Percentiles rank a stretch among this genome's conserved stretches.
These are phyloP conservation scores for Pipra filicauda DNA, from an alignment of 2,113 vertebrate genomes.

Conservation along the genomic window DNA sequence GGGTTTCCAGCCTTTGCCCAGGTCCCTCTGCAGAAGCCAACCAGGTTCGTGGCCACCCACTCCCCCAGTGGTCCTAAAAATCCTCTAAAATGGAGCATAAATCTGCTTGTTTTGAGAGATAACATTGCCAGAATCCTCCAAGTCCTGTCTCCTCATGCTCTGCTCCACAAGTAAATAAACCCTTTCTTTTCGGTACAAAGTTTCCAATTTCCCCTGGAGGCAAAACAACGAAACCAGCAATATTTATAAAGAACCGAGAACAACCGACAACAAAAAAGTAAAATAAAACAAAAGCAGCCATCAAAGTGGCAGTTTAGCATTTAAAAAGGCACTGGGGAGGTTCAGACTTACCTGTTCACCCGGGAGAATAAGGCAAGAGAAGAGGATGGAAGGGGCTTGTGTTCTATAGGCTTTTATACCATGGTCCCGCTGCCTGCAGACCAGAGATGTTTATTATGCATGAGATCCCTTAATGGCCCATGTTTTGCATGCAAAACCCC, in stretches of 20 bases:
- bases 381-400: background rate
- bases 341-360: constrained; percentile 28
- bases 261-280: background rate
- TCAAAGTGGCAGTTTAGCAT: constrained; percentile 28
- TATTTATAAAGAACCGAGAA: background rate
- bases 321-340: background rate
- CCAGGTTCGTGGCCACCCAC: background rate
- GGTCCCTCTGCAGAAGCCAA: background rate
- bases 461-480: background rate
- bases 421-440: background rate
- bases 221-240: background rate
- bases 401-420: constrained; percentile 21
- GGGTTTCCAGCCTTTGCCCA: background rate
- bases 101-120: background rate
- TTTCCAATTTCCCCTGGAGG: background rate
- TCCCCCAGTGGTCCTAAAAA: background rate
- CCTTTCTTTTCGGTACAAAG: background rate
- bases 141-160: background rate
- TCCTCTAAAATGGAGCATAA: background rate
- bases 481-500: constrained; percentile 5
- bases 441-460: background rate
- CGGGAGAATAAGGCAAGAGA: background rate
- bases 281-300: background rate
- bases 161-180: background rate
- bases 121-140: background rate